phyloP scores from a whole-genome alignment of 2,888 invertebrate species.

The Cremastobaeus sp. region DNA sequence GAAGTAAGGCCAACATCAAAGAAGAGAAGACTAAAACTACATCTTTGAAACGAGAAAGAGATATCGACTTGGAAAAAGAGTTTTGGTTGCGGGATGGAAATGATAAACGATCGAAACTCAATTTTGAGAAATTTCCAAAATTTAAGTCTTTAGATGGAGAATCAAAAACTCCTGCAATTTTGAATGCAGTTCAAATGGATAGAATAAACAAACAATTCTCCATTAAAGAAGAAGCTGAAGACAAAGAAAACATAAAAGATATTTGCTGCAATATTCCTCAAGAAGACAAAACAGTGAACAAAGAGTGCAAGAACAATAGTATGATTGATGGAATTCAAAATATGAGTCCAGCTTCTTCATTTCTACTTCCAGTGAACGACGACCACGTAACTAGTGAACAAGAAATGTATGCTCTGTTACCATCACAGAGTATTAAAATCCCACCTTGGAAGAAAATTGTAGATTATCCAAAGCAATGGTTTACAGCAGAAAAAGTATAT shows the following conservation, averaged over 20 bases:
- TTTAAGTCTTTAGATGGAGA: too few relatives aligned
- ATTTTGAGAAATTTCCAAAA: too few relatives aligned
- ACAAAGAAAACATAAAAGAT: too few relatives aligned
- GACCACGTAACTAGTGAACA: neutral
- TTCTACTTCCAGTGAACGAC: neutral
- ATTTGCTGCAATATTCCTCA: too few relatives aligned
- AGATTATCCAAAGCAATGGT: neutral
- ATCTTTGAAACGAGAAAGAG: neutral
- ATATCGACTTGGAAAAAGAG: slow-evolving; percentile 2
- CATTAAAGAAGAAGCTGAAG: too few relatives aligned
- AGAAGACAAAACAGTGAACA: neutral
- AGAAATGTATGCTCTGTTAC: neutral
- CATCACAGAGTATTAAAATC: neutral
- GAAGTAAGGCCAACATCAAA: neutral
- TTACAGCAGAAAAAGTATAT: neutral
- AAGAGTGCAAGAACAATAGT: too few relatives aligned
- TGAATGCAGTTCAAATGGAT: too few relatives aligned
- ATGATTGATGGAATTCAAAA: too few relatives aligned
- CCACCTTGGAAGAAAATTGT: slow-evolving; percentile 9
- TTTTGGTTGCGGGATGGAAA: neutral
- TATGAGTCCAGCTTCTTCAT: too few relatives aligned
- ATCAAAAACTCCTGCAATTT: too few relatives aligned
- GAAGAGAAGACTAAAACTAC: neutral
- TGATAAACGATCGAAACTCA: too few relatives aligned
- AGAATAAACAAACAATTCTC: too few relatives aligned